Evolutionary conservation across 2,113 vertebrate species (phyloP).

Genomic region (Phalacrocorax aristotelis): DNA sequence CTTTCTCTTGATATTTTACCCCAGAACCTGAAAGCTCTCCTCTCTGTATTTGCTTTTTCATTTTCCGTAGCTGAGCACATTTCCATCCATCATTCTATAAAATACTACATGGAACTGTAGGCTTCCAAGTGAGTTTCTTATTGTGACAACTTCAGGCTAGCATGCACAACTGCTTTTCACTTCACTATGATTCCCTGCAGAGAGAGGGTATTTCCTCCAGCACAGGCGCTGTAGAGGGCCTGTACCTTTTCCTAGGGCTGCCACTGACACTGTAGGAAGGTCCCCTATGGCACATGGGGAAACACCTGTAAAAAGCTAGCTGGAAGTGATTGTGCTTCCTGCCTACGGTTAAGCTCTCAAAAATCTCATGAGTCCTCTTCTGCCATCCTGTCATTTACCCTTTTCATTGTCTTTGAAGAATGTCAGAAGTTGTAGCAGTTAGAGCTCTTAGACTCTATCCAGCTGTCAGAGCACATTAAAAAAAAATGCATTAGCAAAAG

Average conservation of each 20-base stretch:
- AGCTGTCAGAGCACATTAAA: background rate
- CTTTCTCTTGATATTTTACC: background rate
- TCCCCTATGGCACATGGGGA: background rate
- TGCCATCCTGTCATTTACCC: slow-evolving; percentile 30
- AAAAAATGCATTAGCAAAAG: background rate
- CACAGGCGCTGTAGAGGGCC: background rate
- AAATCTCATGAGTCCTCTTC: slow-evolving; percentile 12
- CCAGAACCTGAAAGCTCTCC: background rate
- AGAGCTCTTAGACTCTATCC: background rate
- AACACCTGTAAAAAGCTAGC: slow-evolving; percentile 7
- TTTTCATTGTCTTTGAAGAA: slow-evolving; percentile 19
- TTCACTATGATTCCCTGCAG: background rate
- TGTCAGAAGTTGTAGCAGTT: background rate
- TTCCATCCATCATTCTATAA: background rate
- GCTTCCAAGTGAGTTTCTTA: background rate
- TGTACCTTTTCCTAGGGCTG: background rate
- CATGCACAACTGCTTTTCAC: background rate
- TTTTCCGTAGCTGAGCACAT: background rate
- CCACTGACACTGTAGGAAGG: background rate
- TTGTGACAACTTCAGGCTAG: background rate
- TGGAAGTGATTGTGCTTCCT: background rate
- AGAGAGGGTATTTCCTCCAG: background rate
- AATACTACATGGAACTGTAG: background rate
- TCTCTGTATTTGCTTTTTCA: background rate
- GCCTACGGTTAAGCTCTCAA: background rate